Base-by-base conservation (phyloP, 2,113 vertebrate species). In the Capricornis sumatraensis region DNA sequence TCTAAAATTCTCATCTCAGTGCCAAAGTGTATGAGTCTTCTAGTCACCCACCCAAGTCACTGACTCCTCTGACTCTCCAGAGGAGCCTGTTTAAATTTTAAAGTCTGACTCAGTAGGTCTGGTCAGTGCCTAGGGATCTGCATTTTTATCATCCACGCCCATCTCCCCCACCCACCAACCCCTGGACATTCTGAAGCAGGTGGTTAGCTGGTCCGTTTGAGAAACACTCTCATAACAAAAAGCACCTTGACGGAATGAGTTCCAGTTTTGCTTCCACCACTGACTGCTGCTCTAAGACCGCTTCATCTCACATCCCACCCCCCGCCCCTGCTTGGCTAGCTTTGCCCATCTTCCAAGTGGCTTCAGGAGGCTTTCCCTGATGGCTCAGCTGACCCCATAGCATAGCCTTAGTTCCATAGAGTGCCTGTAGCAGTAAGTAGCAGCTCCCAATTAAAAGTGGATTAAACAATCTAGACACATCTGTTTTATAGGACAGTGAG, bases 1-100 rank as follows among this genome's bases (percentile, higher is more conserved):
- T 94, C 90, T 85, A 55, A 95, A 89, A 90, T 96, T 94, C 76
- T 97, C n/a, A 15, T 95, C 82, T 84, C 19, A 40, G 52, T 88
- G 2, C 21, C 27, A 15, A 58, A 81, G 36, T 36, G 2, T 86
- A 25, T 71, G 52, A 79, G 25, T 45, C 60, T 97, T 83, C 45
- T 40, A 67, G 83, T 91, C 89, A 36, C 47, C 83, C 28, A 89
- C 30, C 50, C 45, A 36, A 58, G 55, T 57, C 23, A 57, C 55
- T 57, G 55, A 57, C 55, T 57, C 23, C 55, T 57, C 55, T 57
- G 50, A 84, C n/a, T 58, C 21, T 94, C 33, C 12, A 8, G 36
- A 36, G 25, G 53, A 91, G 6, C 5, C 67, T 82, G 33, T 94
- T 88, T 86, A 33, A 58, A 78, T 53, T 83, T 13, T 87, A 47